Percentiles rank a stretch among this genome's conserved stretches.
Evolutionary conservation across 1,140 invertebrate genomes (phyloP).

Genomic region (Leptopilina boulardi): DNA sequence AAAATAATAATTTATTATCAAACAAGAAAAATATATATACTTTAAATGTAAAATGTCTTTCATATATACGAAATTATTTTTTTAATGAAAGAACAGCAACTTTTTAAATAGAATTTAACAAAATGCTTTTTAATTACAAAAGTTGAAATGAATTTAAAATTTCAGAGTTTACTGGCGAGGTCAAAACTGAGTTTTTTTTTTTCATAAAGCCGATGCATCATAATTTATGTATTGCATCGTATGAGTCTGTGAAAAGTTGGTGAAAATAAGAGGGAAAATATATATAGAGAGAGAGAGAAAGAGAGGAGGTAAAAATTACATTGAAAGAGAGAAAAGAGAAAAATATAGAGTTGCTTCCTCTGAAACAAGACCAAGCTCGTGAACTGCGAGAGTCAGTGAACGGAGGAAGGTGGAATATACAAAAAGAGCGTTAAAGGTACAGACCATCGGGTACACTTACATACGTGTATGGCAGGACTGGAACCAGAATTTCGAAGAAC

Average conservation of each 20-base stretch:
- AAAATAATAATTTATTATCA: no score
- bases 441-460: slow-evolving; percentile 4
- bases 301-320: neutral
- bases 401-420: slow-evolving; percentile 1
- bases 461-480: slow-evolving; percentile 4
- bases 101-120: neutral
- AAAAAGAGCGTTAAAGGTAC: neutral
- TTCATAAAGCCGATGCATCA: neutral
- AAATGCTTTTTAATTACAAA: slow-evolving; percentile 2
- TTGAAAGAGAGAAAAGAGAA: slow-evolving; percentile 10
- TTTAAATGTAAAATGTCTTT: no score
- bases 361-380: slow-evolving; percentile 9
- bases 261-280: neutral
- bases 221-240: neutral
- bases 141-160: neutral
- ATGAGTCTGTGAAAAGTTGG: neutral
- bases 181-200: neutral
- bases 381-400: slow-evolving; percentile 8
- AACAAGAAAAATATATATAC: no score
- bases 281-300: no score
- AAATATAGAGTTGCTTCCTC: slow-evolving; percentile 2
- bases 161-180: neutral
- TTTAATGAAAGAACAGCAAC: neutral
- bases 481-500: slow-evolving; percentile 9
- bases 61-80: neutral